Conservation (phyloP, 2,888 invertebrate genomes). For the Cotesia congregata region DNA sequence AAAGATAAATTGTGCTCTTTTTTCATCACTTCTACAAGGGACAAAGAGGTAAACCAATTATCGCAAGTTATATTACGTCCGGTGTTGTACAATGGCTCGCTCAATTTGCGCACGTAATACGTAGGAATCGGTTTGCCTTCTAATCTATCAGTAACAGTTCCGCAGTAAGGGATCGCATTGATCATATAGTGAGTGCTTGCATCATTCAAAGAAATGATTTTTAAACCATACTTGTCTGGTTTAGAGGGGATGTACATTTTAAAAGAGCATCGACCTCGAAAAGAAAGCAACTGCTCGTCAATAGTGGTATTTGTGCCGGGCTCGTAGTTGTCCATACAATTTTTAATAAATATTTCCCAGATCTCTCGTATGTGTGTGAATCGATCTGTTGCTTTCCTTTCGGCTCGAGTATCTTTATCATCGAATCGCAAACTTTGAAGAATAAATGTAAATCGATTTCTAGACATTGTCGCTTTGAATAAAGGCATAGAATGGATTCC, state of each 20-base stretch:
- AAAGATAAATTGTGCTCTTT: neutral
- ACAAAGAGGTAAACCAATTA: slow-evolving; percentile 6
- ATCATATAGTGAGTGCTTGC: slow-evolving; percentile 59
- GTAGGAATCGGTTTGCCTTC: slow-evolving; percentile 23
- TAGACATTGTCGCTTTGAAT: no score
- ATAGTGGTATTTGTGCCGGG: slow-evolving; percentile 39
- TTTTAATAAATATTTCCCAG: slow-evolving; percentile 28
- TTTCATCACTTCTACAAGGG: no score
- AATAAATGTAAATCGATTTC: no score
- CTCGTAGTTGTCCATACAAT: slow-evolving; percentile 39
- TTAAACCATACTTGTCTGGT: slow-evolving; percentile 60
- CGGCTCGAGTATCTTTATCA: no score
- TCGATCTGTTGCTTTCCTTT: no score
- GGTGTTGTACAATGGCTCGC: slow-evolving; percentile 34
- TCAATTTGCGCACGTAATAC: slow-evolving; percentile 39
- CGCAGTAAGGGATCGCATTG: slow-evolving; percentile 59
- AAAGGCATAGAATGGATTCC: no score
- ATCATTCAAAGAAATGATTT: slow-evolving; percentile 60
- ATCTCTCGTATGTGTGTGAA: no score
- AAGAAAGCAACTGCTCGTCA: slow-evolving; percentile 38
- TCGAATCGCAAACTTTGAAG: no score
- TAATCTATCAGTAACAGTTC: slow-evolving; percentile 42
- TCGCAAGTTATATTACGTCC: slow-evolving; percentile 32
- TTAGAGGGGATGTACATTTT: slow-evolving; percentile 38
- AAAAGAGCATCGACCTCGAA: slow-evolving; percentile 34